Conservation (phyloP, 2,797 vertebrate species). For the Cryptoblepharus egeriae region DNA sequence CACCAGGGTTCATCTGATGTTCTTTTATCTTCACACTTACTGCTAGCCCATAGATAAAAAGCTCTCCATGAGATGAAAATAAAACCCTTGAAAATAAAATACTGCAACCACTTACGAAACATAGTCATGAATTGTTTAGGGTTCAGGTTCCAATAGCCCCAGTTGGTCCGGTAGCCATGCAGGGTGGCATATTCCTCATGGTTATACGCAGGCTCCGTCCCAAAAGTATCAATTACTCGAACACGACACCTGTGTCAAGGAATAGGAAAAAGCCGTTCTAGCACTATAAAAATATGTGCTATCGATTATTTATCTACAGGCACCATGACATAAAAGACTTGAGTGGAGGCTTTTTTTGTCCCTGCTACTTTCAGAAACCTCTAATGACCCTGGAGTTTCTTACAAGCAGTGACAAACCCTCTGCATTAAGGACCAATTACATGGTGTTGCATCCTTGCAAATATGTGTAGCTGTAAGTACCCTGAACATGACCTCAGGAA, state of each 20-base stretch:
- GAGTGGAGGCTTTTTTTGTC: neutral
- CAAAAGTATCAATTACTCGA: constrained; percentile 95
- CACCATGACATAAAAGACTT: neutral
- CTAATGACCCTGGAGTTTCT: neutral
- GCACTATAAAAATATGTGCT: neutral
- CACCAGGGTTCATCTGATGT: neutral
- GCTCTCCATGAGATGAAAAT: neutral
- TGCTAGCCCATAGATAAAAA: neutral
- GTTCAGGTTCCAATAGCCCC: constrained; percentile 98
- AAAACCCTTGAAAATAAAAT: neutral
- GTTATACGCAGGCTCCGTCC: constrained; percentile 95
- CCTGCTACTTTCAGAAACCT: neutral
- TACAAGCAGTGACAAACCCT: neutral
- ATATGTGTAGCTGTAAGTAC: neutral
- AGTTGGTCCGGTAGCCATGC: constrained; percentile 94
- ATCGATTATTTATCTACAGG: neutral
- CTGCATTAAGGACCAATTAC: neutral
- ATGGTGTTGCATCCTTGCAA: neutral
- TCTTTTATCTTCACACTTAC: neutral
- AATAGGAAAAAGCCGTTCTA: fast-evolving
- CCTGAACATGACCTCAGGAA: neutral
- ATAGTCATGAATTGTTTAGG: constrained; percentile 98
- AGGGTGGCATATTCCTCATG: constrained; percentile 94
- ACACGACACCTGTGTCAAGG: constrained; percentile 86
- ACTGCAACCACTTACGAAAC: constrained; percentile 88